Evolutionary conservation across 2,113 vertebrate genomes (phyloP).

Genomic region (Corydoras maculifer): DNA sequence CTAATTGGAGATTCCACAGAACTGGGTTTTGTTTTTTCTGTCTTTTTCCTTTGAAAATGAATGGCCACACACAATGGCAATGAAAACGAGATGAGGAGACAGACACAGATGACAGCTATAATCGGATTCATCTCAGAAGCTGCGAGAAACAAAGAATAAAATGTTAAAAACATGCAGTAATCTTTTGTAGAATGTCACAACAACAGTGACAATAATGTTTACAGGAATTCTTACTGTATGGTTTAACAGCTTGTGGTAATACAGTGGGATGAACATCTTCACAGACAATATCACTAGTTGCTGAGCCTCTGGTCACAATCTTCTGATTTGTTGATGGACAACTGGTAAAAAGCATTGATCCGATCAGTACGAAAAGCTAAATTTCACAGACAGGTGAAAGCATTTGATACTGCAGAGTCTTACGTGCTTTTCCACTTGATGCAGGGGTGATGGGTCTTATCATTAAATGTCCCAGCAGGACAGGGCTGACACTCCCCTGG

Average conservation of each 20-base stretch:
- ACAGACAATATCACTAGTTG: slow-evolving; percentile 19
- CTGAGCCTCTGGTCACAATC: slow-evolving; percentile 1
- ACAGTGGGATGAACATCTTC: background rate
- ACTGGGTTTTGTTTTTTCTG: background rate
- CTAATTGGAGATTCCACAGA: slow-evolving; percentile 6
- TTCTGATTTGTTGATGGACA: slow-evolving; percentile 19
- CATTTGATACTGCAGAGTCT: background rate
- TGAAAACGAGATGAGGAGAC: background rate
- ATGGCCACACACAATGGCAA: background rate
- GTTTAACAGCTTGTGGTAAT: background rate
- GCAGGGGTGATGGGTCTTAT: slow-evolving; percentile 53
- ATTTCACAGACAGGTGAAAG: background rate
- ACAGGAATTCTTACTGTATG: background rate
- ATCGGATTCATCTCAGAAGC: background rate
- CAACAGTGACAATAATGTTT: background rate
- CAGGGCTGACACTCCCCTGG: slow-evolving; percentile 58
- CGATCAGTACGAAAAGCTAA: background rate
- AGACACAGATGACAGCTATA: slow-evolving; percentile 4
- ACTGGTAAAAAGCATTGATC: slow-evolving; percentile 1
- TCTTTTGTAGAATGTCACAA: background rate
- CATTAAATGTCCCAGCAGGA: slow-evolving; percentile 57
- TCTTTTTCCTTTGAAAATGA: slow-evolving; percentile 7
- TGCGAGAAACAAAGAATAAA: slow-evolving; percentile 5
- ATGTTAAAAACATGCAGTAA: background rate
- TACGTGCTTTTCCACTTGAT: slow-evolving; percentile 55